phyloP scores from a whole-genome alignment of 2,113 vertebrate genomes.

The Cacatua alba region DNA sequence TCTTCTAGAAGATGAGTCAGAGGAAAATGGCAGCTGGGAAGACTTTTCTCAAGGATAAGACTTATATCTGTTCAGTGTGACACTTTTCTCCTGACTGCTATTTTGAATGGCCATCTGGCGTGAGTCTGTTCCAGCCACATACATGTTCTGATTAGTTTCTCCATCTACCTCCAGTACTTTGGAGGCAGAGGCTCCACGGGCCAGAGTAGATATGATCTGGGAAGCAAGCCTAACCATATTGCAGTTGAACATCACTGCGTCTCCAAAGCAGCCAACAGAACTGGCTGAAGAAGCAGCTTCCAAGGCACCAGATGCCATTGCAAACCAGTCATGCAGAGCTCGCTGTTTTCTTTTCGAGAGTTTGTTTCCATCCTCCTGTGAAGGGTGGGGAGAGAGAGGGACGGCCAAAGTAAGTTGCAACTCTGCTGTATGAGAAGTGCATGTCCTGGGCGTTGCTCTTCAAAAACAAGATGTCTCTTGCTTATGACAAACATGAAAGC shows the following conservation, averaged over 20 bases:
- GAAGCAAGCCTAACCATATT: constrained; percentile 67
- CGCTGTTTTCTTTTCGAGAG: background rate
- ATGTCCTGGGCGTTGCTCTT: background rate
- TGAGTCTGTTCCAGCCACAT: constrained; percentile 15
- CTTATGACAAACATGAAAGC: background rate
- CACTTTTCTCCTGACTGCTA: constrained; percentile 53
- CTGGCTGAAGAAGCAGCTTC: constrained; percentile 51
- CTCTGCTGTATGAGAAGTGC: background rate
- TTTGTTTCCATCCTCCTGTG: background rate
- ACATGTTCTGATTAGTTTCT: background rate
- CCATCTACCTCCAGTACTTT: background rate
- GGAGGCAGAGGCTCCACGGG: background rate
- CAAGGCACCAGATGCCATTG: constrained; percentile 70
- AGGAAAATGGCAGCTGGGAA: constrained; percentile 46
- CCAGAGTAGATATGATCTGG: constrained; percentile 24
- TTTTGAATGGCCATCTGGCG: constrained; percentile 58
- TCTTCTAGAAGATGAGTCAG: constrained; percentile 29
- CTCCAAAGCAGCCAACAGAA: constrained; percentile 43
- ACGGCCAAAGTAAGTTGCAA: background rate
- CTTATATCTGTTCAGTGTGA: constrained; percentile 20
- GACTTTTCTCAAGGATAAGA: constrained; percentile 31
- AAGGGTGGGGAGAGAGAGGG: background rate
- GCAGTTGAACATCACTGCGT: constrained; percentile 32
- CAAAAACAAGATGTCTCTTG: background rate
- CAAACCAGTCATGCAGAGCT: constrained; percentile 18